phyloP scores from a whole-genome alignment of 1,140 invertebrate species.

The Lucilia cuprina region DNA sequence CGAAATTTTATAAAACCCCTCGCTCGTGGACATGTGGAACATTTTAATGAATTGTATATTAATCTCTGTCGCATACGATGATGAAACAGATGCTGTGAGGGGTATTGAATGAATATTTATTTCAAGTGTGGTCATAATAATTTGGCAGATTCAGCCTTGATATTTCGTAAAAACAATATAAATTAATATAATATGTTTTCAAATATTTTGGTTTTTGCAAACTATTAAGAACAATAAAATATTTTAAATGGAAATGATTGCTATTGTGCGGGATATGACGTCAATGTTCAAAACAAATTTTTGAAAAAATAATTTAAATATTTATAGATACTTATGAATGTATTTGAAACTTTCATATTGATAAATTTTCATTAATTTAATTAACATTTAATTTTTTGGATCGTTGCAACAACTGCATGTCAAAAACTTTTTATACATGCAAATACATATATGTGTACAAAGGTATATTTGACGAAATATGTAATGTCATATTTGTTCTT shows the following conservation, averaged over 20 bases:
- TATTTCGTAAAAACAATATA: not conserved
- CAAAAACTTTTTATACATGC: too few species aligned
- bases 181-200: not conserved
- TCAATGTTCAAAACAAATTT: not conserved
- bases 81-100: not conserved
- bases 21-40: not conserved
- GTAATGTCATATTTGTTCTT: too few species aligned
- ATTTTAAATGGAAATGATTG: not conserved
- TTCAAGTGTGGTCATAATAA: not conserved
- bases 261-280: not conserved
- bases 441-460: too few species aligned
- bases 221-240: not conserved
- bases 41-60: not conserved
- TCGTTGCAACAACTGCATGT: too few species aligned
- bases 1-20: not conserved
- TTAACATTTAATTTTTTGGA: too few species aligned
- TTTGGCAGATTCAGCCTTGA: not conserved
- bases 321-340: too few species aligned
- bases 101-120: not conserved
- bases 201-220: not conserved
- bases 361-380: too few species aligned
- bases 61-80: not conserved
- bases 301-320: too few species aligned
- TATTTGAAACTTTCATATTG: too few species aligned
- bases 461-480: too few species aligned